phyloP scores from a whole-genome alignment of 2,113 vertebrate species.

The Conger conger region DNA sequence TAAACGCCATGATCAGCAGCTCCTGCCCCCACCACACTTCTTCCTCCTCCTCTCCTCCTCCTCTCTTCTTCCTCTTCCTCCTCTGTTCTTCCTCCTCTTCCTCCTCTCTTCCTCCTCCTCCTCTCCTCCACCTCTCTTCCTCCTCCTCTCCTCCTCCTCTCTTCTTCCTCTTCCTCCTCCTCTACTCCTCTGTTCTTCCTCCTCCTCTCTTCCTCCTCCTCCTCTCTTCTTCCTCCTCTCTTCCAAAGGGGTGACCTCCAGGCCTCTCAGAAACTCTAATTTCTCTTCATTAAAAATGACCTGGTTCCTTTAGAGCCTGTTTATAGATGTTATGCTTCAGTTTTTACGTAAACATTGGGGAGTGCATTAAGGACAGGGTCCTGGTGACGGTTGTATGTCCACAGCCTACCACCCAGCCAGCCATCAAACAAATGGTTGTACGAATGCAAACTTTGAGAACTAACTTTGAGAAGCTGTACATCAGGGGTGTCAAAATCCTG shows the following conservation, averaged over 20 bases:
- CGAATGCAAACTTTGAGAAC: background rate
- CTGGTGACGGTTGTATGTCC: no score
- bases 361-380: no score
- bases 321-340: no score
- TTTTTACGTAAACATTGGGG: background rate
- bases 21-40: background rate
- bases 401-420: no score
- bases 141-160: background rate
- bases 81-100: no score
- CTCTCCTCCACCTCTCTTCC: background rate
- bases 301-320: no score
- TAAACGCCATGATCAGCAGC: constrained; percentile 31
- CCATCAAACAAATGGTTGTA: no score
- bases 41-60: background rate
- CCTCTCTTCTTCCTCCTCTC: background rate
- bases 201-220: no score
- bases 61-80: background rate
- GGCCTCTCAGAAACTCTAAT: background rate
- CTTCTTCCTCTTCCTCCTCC: no score
- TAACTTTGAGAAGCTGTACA: background rate
- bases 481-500: no score
- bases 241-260: background rate
- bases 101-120: background rate
- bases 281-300: no score
- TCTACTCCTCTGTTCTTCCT: background rate